Evolutionary conservation across 2,888 invertebrate species (phyloP).

Genomic region (Hypselothyrea guttata): DNA sequence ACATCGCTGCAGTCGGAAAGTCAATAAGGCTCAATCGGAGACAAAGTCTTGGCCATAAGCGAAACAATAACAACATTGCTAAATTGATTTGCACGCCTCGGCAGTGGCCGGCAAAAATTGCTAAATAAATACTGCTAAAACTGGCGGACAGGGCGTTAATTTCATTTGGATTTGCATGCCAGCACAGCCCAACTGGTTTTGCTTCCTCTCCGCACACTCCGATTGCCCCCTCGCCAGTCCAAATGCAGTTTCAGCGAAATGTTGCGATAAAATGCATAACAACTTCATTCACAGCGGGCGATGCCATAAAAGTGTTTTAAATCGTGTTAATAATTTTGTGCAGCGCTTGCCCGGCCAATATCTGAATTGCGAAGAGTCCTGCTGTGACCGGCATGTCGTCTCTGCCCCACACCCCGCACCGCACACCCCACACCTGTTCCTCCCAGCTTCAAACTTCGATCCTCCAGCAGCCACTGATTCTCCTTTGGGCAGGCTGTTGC

Average conservation of each 20-base stretch:
- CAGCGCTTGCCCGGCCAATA: slow-evolving; percentile 66
- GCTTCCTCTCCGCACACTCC: not conserved
- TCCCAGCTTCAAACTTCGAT: slow-evolving; percentile 5
- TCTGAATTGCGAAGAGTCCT: slow-evolving; percentile 72
- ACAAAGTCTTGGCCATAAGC: not conserved
- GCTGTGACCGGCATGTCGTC: slow-evolving; percentile 75
- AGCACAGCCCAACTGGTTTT: slow-evolving; percentile 50
- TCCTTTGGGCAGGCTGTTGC: slow-evolving; percentile 33
- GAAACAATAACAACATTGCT: slow-evolving; percentile 27
- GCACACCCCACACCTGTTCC: not conserved
- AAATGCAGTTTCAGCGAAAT: slow-evolving; percentile 64
- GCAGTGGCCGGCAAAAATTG: slow-evolving; percentile 44
- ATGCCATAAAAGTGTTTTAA: slow-evolving; percentile 82
- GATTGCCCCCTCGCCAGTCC: not conserved
- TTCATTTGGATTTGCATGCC: slow-evolving; percentile 67
- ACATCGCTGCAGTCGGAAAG: slow-evolving; percentile 46
- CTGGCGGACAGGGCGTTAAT: slow-evolving; percentile 70
- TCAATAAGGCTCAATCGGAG: slow-evolving; percentile 18
- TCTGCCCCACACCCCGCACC: slow-evolving; percentile 31
- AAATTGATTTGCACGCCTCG: slow-evolving; percentile 67
- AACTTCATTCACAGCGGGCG: slow-evolving; percentile 82
- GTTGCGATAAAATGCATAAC: slow-evolving; percentile 78
- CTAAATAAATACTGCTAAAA: slow-evolving; percentile 71
- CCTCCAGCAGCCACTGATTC: too few relatives aligned
- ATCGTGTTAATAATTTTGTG: slow-evolving; percentile 82